A percentile compares a stretch with the other conserved stretches of the same genome.
Conservation (phyloP, 2,888 invertebrate species). For the Orthosia cruda region DNA sequence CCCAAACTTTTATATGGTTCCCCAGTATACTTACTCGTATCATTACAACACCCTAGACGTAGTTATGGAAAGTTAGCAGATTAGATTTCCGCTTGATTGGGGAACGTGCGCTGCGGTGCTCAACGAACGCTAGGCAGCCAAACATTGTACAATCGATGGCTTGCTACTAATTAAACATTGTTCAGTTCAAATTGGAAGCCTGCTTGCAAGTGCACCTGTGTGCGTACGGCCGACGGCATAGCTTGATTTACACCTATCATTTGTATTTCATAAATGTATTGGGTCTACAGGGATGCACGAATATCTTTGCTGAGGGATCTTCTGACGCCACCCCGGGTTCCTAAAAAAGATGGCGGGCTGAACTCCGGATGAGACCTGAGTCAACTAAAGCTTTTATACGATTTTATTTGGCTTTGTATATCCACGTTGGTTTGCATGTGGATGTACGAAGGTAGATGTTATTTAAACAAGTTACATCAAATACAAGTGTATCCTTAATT, state of each 20-base stretch:
- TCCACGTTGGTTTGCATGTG: no score
- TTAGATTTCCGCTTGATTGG: constrained; percentile 61
- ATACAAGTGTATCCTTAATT: no score
- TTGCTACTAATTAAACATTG: constrained; percentile 66
- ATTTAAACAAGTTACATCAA: no score
- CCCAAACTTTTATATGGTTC: neutral
- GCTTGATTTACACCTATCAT: constrained; percentile 59
- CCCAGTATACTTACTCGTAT: constrained; percentile 2
- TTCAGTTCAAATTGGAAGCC: constrained; percentile 60
- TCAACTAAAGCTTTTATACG: neutral
- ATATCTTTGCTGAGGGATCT: constrained; percentile 2
- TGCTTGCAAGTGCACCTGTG: constrained; percentile 46
- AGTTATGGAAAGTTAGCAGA: constrained; percentile 53
- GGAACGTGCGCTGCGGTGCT: constrained; percentile 52
- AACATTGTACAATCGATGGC: constrained; percentile 60
- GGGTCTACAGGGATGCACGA: constrained; percentile 29
- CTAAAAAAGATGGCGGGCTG: neutral
- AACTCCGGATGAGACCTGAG: neutral
- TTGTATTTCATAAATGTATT: constrained; percentile 56
- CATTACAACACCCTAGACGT: constrained; percentile 14
- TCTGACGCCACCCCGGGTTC: neutral
- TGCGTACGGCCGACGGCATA: constrained; percentile 26
- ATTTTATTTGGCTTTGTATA: neutral
- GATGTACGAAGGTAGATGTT: no score
- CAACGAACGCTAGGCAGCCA: constrained; percentile 40